A percentile compares a stretch with the other conserved stretches of the same genome.
phyloP scores from a whole-genome alignment of 1,140 invertebrate species.

The Rhyzopertha dominica region DNA sequence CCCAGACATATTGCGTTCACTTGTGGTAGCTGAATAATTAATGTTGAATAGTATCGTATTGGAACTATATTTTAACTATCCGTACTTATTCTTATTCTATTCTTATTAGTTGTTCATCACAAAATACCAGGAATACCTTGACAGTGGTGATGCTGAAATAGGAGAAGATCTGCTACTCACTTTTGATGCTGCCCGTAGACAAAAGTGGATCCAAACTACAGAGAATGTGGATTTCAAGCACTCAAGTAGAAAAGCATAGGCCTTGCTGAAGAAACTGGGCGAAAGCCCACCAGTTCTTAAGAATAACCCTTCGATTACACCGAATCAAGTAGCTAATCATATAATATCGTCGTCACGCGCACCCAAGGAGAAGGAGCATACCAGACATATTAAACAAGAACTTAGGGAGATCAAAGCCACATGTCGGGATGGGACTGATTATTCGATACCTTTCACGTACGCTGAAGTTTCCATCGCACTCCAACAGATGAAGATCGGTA shows the following conservation, averaged over 20 bases:
- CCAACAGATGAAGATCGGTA: slow-evolving; percentile 10
- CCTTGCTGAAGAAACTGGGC: slow-evolving; percentile 8
- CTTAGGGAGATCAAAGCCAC: too few species aligned
- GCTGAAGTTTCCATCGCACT: slow-evolving; percentile 3
- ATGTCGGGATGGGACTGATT: too few species aligned
- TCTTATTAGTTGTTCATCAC: too few species aligned
- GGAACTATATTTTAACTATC: too few species aligned
- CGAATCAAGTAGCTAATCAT: slow-evolving; percentile 8
- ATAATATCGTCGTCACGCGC: slow-evolving; percentile 9
- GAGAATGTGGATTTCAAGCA: slow-evolving; percentile 13
- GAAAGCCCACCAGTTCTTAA: background rate
- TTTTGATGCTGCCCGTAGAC: slow-evolving; percentile 9
- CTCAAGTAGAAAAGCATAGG: slow-evolving; percentile 15
- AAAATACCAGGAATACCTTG: too few species aligned
- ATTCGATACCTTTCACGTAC: background rate
- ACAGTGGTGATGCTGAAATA: too few species aligned
- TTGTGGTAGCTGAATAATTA: too few species aligned
- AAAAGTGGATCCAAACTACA: slow-evolving; percentile 12
- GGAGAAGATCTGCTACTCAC: slow-evolving; percentile 12
- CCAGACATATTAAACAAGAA: slow-evolving; percentile 5
- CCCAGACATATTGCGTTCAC: too few species aligned
- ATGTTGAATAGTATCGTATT: too few species aligned
- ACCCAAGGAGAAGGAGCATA: slow-evolving; percentile 4
- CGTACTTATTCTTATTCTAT: too few species aligned
- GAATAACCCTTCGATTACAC: background rate